These are phyloP conservation scores for Onychorhynchus coronatus DNA, from an alignment of 2,113 vertebrate species.

Conservation along the genomic window DNA sequence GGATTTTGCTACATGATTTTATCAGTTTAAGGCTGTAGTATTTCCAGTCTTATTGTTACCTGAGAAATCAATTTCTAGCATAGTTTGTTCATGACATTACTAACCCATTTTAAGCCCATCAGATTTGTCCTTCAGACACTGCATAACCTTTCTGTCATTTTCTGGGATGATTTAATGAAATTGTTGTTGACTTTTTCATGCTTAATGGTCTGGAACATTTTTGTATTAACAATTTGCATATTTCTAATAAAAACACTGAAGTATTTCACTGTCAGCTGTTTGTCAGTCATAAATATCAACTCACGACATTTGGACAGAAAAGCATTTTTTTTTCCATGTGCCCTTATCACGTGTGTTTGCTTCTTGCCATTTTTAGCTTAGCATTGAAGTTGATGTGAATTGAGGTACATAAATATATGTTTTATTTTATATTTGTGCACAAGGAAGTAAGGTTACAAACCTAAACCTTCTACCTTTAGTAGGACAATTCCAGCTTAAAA, in stretches of 20 bases:
- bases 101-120: conserved; percentile 15
- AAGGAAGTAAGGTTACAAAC: neutral
- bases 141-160: conserved; percentile 45
- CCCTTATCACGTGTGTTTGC: neutral
- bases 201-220: conserved; percentile 54
- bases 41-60: neutral
- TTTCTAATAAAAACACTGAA: conserved; percentile 39
- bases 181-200: conserved; percentile 52
- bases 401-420: neutral
- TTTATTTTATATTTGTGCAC: neutral
- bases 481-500: neutral
- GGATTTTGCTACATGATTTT: neutral
- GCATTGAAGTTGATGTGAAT: neutral
- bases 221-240: conserved; percentile 62
- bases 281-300: conserved; percentile 58
- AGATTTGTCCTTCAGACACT: conserved; percentile 50
- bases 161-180: conserved; percentile 67
- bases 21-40: neutral
- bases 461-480: neutral
- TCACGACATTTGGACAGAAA: conserved; percentile 10
- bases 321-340: neutral
- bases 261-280: conserved; percentile 24
- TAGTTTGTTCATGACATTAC: conserved; percentile 3
- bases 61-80: conserved; percentile 19
- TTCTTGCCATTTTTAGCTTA: neutral